phyloP scores from a whole-genome alignment of 1,140 invertebrate genomes.

The Calliphora vicina region DNA sequence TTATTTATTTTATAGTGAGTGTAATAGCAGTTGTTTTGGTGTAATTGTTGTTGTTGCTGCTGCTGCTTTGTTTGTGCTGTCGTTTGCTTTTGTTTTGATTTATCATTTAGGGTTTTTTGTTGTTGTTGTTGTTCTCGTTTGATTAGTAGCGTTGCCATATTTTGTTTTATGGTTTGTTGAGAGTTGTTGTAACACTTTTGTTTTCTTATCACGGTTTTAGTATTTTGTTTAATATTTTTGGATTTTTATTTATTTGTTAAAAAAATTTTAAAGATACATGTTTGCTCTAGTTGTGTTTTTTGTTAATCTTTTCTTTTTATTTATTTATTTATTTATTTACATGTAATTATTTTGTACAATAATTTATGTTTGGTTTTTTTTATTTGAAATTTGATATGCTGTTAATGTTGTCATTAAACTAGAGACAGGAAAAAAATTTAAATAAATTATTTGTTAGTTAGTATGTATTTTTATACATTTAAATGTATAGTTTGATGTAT shows the following conservation, averaged over 20 bases:
- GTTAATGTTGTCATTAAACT: background rate
- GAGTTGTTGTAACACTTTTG: background rate
- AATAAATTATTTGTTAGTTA: too few species aligned
- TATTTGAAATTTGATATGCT: background rate
- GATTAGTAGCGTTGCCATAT: background rate
- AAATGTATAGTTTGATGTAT: too few species aligned
- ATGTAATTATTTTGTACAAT: background rate
- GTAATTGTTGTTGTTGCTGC: background rate
- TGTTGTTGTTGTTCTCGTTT: background rate
- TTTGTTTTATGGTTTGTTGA: background rate
- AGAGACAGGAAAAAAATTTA: background rate
- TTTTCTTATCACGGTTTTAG: background rate
- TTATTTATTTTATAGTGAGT: background rate
- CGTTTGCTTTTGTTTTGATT: conserved; percentile 7
- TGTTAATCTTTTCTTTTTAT: background rate
- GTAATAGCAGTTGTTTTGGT: background rate
- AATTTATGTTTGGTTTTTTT: background rate
- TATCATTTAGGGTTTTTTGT: background rate
- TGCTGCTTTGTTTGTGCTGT: background rate
- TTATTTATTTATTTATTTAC: too few species aligned
- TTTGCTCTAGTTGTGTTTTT: background rate
- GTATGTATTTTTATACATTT: too few species aligned
- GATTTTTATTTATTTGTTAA: background rate
- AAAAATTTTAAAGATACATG: background rate
- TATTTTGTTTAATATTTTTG: too few species aligned